phyloP scores from a whole-genome alignment of 2,797 vertebrate species.

The Eidolon dupreanum region DNA sequence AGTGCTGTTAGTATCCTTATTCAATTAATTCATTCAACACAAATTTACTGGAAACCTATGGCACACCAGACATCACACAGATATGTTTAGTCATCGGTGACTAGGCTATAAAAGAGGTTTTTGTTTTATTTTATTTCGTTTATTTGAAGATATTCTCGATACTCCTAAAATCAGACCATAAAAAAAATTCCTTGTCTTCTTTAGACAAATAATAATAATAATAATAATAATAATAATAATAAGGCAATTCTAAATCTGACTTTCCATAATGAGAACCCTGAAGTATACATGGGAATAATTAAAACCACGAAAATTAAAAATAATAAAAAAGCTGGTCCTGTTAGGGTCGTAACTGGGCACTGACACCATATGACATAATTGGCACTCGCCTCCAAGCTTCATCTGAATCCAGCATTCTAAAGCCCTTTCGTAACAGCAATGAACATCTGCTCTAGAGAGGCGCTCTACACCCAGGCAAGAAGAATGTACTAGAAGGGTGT shows the following conservation, averaged over 20 bases:
- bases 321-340: constrained; percentile 56
- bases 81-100: not conserved
- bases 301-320: constrained; percentile 61
- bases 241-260: not conserved
- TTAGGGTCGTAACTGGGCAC: constrained; percentile 60
- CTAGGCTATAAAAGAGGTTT: not conserved
- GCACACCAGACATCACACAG: not conserved
- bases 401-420: constrained; percentile 58
- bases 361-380: constrained; percentile 60
- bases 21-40: not conserved
- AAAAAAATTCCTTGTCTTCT: not conserved
- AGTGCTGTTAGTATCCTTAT: not conserved
- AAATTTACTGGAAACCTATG: not conserved
- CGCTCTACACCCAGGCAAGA: constrained; percentile 32
- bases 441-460: constrained; percentile 57
- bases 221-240: no score
- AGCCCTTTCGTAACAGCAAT: constrained; percentile 61
- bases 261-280: constrained; percentile 28
- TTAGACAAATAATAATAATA: not conserved
- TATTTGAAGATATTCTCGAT: not conserved
- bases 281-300: constrained; percentile 58
- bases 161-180: constrained; percentile 37
- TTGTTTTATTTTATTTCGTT: not conserved
- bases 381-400: constrained; percentile 37
- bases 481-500: constrained; percentile 33